phyloP scores from a whole-genome alignment of 2,888 invertebrate species.

The Ptychoptera albimana region DNA sequence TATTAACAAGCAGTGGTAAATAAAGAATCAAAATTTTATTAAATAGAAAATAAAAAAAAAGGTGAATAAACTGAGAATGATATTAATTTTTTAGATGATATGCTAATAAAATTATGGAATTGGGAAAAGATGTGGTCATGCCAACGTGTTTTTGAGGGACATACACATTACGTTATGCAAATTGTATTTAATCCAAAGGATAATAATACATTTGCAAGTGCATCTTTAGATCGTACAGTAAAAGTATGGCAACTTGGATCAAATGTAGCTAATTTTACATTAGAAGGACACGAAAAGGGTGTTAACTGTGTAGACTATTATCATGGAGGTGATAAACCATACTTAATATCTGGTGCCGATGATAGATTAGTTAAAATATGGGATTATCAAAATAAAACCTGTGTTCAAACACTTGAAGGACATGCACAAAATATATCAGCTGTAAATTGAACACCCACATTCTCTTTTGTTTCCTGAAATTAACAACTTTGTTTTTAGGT shows the following conservation, averaged over 20 bases:
- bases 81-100: slow-evolving; percentile 57
- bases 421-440: slow-evolving; percentile 93
- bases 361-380: slow-evolving; percentile 96
- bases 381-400: slow-evolving; percentile 99
- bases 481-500: slow-evolving; percentile 22
- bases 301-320: slow-evolving; percentile 99
- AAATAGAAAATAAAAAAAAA: background rate
- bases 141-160: slow-evolving; percentile 97
- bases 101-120: slow-evolving; percentile 98
- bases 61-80: background rate
- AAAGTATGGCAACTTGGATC: slow-evolving; percentile 99
- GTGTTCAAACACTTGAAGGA: slow-evolving; percentile 94
- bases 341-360: slow-evolving; percentile 96
- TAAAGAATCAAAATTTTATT: slow-evolving; percentile 11
- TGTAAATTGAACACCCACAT: slow-evolving; percentile 22
- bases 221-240: slow-evolving; percentile 93
- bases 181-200: slow-evolving; percentile 99
- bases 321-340: slow-evolving; percentile 97
- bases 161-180: slow-evolving; percentile 99
- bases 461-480: no score
- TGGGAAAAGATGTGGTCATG: slow-evolving; percentile 99
- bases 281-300: slow-evolving; percentile 97
- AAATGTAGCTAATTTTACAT: slow-evolving; percentile 90
- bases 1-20: slow-evolving; percentile 90
- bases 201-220: slow-evolving; percentile 98